Base-by-base conservation (phyloP, 2,888 invertebrate genomes). In the Epirrhoe tristata region DNA sequence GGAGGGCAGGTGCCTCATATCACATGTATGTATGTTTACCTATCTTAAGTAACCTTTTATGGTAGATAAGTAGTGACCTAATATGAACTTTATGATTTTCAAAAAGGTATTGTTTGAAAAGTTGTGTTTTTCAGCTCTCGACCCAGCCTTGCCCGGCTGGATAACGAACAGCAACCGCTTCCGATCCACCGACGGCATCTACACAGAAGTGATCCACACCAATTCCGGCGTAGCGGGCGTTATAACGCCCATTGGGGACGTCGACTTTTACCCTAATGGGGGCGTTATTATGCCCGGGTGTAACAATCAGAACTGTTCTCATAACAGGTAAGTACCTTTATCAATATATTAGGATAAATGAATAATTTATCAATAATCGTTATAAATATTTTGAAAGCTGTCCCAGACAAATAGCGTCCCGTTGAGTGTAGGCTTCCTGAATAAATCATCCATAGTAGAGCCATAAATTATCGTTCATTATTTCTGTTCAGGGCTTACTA, bases 181-280 rank as follows among this genome's bases (percentile, higher is more conserved):
- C 66, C 17, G 66, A 0, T 0, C 69, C 0, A 12, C 39, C 10
- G 82, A 81, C 34, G 80, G 76, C 0, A 46, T 68, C 0, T 83
- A 81, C 62, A 81, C 81, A 0, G 83, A 83, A 52, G 76, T 78
- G 0, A 81, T 83, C 31, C 82, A 82, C 67, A 83, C 82, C 0
- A 81, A 80, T 63, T 77, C 75, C 5, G 82, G 82, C 0, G 6
- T 76, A 0, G 55, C 77, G 5, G 82, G 82, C 0, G 78, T 74
- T 56, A 0, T 77, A 0, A 56, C 46, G 0, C 54, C 72, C 0
- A 58, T 81, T 8, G 83, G 74, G 0, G 58, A 81, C 0, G 77
- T 66, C 0, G 80, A 80, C 65, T 81, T 82, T 58, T 83, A 82
- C 31, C 82, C 82, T 14, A 83, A 82, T 34, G 81, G 81, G 0